Evolutionary conservation across 1,140 invertebrate genomes (phyloP), one percentile per base, ranked within the genome.

Genomic region (Orius insidiosus): DNA sequence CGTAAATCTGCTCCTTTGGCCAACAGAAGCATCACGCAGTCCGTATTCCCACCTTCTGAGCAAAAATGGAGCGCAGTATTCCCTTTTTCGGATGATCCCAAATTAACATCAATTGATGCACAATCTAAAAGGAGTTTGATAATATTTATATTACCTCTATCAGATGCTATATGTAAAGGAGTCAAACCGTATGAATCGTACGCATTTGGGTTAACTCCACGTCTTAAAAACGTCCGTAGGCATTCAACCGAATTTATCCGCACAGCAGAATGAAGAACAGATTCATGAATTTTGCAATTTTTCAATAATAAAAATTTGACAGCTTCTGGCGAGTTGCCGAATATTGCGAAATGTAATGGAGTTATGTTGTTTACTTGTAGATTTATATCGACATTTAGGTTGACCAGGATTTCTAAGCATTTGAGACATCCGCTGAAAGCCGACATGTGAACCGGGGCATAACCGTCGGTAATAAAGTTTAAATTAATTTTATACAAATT

Each of bases 311-410:
- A 66, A 49, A 80, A 67, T 59, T 75, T 74, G 42, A 77, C 73
- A 6, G 79, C 77, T 56, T 79, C 75, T 5, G 71, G 64, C 33
- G 78, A 76, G 57, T 84, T 79, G 1, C 80, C 80, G 56, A 84
- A 80, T 18, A 81, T 81, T 4, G 82, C 80, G 56, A 79, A 84
- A 61, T 86, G 82, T 47, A 85, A 68, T 1, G 82, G 80, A 1
- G 76, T 76, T 55, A 76, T 79, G 15, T 70, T 63, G 40, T 53
- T 53, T 30, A 51, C 53, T 45, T 50, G 50, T 19, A 48, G 42
- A 62, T 80, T 77, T 3, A 83, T 68, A 56, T 76, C 74, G 37
- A 72, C 70, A 1, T 77, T 77, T 51, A 74, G 67, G 15, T 68
- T 60, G 32, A 86, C 69, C 4, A 87, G 61, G 54, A 75, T 76